phyloP scores from a whole-genome alignment of 2,113 vertebrate genomes.

The Chunga burmeisteri region DNA sequence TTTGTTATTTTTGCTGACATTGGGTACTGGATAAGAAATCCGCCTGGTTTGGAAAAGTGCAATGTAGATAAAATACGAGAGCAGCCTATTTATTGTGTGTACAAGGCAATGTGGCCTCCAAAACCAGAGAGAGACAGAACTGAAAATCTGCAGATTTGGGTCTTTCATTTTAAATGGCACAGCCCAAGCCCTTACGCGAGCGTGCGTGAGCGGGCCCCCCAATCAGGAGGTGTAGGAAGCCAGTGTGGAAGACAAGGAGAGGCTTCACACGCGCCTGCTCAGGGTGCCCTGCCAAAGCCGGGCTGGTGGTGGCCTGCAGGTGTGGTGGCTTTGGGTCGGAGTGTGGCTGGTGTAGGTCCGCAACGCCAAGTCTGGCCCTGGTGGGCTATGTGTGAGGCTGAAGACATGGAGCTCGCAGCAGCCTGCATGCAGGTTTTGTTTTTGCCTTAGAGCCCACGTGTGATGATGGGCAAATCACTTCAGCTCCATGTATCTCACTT shows the following conservation, averaged over 20 bases:
- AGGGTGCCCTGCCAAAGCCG: not conserved
- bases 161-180: not conserved
- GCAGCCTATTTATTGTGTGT: not conserved
- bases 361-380: rapidly evolving
- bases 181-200: not conserved
- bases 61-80: not conserved
- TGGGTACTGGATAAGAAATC: constrained; percentile 17
- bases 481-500: not conserved
- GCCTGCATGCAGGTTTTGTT: not conserved
- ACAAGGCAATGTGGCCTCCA: not conserved
- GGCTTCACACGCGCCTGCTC: not conserved
- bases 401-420: not conserved
- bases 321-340: not conserved
- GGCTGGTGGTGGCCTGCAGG: not conserved
- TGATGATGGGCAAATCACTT: not conserved
- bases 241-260: not conserved
- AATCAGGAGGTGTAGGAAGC: rapidly evolving
- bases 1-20: constrained; percentile 27
- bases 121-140: not conserved
- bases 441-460: not conserved
- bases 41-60: constrained; percentile 8
- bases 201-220: rapidly evolving
- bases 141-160: not conserved
- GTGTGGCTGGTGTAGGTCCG: not conserved
- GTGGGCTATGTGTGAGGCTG: not conserved